Conservation (phyloP, 2,113 vertebrate genomes). For the Chionodraco myersi region DNA sequence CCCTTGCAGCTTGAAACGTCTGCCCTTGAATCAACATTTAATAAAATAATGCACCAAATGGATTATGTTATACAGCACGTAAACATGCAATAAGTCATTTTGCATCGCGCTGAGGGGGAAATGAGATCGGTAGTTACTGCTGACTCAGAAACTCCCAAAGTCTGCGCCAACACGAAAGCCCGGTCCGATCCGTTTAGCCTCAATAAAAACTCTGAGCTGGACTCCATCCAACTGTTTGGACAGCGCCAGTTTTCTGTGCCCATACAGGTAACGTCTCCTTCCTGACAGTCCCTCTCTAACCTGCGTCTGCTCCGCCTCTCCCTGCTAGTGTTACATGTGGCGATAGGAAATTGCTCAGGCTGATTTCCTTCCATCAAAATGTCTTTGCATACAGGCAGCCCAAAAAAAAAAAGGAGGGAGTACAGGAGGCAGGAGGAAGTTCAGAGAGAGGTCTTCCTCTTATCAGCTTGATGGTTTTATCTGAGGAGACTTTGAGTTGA, state of each 20-base stretch:
- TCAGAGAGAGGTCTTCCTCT: slow-evolving; percentile 80
- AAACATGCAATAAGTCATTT: slow-evolving; percentile 19
- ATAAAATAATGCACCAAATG: slow-evolving; percentile 20
- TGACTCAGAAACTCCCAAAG: slow-evolving; percentile 37
- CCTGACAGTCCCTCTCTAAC: slow-evolving; percentile 5
- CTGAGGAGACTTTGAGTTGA: not conserved
- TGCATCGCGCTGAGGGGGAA: slow-evolving; percentile 34
- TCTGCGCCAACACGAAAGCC: slow-evolving; percentile 10
- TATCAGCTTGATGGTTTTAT: slow-evolving; percentile 14
- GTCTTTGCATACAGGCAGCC: slow-evolving; percentile 56
- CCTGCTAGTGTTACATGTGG: slow-evolving; percentile 87
- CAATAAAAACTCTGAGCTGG: not conserved
- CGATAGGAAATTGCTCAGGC: slow-evolving; percentile 85
- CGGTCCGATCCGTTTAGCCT: slow-evolving; percentile 32
- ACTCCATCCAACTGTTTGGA: slow-evolving; percentile 41
- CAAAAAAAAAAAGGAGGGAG: slow-evolving; percentile 43
- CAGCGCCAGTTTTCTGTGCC: slow-evolving; percentile 31
- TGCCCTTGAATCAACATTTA: slow-evolving; percentile 2
- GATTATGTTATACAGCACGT: not conserved
- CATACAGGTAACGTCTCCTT: slow-evolving; percentile 10
- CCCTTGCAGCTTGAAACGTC: not conserved
- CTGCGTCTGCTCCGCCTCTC: slow-evolving; percentile 51
- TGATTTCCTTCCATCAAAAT: slow-evolving; percentile 86
- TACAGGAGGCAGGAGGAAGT: not conserved
- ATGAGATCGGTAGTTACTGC: slow-evolving; percentile 28